Base-by-base conservation (phyloP, 1,140 invertebrate genomes). In the Diachasma alloeum region DNA sequence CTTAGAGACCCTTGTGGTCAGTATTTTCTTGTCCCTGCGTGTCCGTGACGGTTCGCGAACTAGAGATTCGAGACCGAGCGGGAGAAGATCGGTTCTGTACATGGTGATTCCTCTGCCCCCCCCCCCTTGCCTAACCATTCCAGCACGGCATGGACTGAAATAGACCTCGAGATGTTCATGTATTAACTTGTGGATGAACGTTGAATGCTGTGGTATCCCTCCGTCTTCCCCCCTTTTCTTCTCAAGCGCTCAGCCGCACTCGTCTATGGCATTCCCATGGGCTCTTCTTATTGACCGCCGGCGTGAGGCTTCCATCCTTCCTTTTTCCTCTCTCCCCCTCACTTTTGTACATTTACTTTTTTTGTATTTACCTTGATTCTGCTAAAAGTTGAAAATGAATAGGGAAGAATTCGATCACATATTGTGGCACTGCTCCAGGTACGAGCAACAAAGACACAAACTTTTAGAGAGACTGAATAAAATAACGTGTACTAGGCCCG, bases 31-130 rank as follows among this genome's bases (percentile, higher is more conserved):
- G 53, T 59, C 53, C 53, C 10, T 31, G 31, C 46, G 5, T 17
- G 48, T 63, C 72, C 72, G 56, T 73, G 72, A 63, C 72, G 72
- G n/a, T 63, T 73, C 53, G 53, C 53, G 72, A 37, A 67, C 72
- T 74, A 69, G 19, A 63, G 70, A 74, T 53, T 69, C 56, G 31
- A 76, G 78, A 76, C 22, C 71, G 72, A 68, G 31, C 31, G 31
- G 6, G 31, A 31, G 31, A 31, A 72, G 63, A 36, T 26, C 36
- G 66, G 19, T 78, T 69, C 80, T 80, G 81, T 81, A 82, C 85
- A 81, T 82, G 81, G 82, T 83, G 80, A 83, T 86, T 78, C 81
- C 80, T 68, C 81, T 70, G 79, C 81, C 82, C 79, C 56, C 11
- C 10, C 10, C 44, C 44, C 44, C 44, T 31, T 31, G 31, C 44